Evolutionary conservation across 1,140 invertebrate genomes (phyloP).

Genomic region (Oryzaephilus surinamensis): DNA sequence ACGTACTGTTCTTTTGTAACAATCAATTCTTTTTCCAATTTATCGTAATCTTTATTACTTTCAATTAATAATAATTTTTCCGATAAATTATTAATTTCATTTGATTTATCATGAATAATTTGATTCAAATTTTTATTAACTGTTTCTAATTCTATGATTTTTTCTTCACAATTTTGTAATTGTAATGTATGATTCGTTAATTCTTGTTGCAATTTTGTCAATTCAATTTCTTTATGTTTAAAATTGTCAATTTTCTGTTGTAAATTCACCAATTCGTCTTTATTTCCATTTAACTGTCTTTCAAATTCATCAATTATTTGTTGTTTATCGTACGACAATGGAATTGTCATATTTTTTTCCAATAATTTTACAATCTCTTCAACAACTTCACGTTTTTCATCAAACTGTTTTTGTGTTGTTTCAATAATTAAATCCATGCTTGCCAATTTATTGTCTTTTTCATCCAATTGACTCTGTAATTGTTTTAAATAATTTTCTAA

Average conservation of each 20-base stretch:
- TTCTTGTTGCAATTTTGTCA: too few species aligned
- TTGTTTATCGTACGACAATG: too few species aligned
- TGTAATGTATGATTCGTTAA: slow-evolving; percentile 4
- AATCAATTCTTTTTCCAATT: too few species aligned
- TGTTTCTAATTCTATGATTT: slow-evolving; percentile 15
- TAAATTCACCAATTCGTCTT: slow-evolving; percentile 11
- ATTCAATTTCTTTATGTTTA: too few species aligned
- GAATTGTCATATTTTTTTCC: too few species aligned
- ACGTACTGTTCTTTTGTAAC: too few species aligned
- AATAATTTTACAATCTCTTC: too few species aligned
- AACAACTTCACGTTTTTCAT: slow-evolving; percentile 11
- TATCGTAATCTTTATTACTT: too few species aligned
- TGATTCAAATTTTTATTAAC: slow-evolving; percentile 12
- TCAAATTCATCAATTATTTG: too few species aligned
- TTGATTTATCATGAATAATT: slow-evolving; percentile 15
- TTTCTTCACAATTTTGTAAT: slow-evolving; percentile 4
- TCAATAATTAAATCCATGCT: background rate
- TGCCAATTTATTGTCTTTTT: slow-evolving; percentile 2
- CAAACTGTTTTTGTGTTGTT: slow-evolving; percentile 5
- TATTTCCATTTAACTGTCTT: too few species aligned
- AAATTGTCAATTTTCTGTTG: slow-evolving; percentile 9
- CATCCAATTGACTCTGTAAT: slow-evolving; percentile 15
- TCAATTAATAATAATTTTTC: too few species aligned
- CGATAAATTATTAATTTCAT: slow-evolving; percentile 14
- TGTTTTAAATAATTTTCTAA: slow-evolving; percentile 11